Evolutionary conservation across 2,888 invertebrate genomes (phyloP), one percentile per base, ranked within the genome.

Genomic region (Cyclophora albipunctata): DNA sequence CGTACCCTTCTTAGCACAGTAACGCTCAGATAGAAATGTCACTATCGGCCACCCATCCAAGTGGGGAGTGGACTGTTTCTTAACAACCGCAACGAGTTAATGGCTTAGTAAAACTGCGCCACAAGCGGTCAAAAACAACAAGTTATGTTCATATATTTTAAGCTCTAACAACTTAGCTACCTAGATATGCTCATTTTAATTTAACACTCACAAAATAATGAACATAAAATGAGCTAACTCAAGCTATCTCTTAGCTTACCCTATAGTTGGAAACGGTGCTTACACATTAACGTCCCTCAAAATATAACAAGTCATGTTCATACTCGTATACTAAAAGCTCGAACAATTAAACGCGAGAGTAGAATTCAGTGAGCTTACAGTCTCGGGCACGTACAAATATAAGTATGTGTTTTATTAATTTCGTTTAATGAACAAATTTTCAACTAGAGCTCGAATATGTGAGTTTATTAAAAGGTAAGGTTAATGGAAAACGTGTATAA

Each of bases 211-310:
- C 20, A 20, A 20, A 20, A 20, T 20, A 1, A 2, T 2, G 20
- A 20, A 20, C 20, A 20, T 20, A 20, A 20, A 20, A 20, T 20
- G 20, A 20, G 20, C 5, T 37, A 37, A 5, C 2, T 37, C 37
- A 5, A 5, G 37, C 37, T 37, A 37, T 37, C 2, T 37, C 1
- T 5, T 5, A 20, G 1, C 20, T 20, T 4, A 37, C 60, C 49
- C 65, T 66, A 65, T 65, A 70, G 67, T 69, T 69, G 56, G 54
- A 67, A 63, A 63, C 55, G 60, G 66, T 59, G 63, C 63, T 74
- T 66, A 65, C 60, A 53, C 51, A 55, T 60, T 66, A 37, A 69
- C 66, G 65, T 66, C 60, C 62, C 66, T 66, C 52, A 52, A 58
- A 66, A 64, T 57, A 66, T 73, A 75, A 77, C 71, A 70, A 71